A percentile compares a stretch with the other conserved stretches of the same genome.
These are phyloP conservation scores for Hexactinellida sp. DNA, from an alignment of 37 sponge, comb jelly and placozoan genomes.

Conservation along the genomic window DNA sequence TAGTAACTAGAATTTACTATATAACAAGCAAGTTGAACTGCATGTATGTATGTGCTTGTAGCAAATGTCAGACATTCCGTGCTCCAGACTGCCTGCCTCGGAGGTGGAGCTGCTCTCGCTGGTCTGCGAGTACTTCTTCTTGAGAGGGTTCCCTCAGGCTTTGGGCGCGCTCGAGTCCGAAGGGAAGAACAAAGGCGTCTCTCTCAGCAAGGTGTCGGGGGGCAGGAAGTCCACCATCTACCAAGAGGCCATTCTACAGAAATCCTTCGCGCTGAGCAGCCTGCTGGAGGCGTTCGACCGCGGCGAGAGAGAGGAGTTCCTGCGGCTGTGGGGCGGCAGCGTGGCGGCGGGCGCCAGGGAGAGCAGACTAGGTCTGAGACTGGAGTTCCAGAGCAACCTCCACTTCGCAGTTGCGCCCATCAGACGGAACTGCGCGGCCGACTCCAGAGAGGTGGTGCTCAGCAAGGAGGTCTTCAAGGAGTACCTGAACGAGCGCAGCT, in stretches of 20 bases:
- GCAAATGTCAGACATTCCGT: neutral
- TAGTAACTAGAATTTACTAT: too few species aligned
- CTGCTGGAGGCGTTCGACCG: neutral
- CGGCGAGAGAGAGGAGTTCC: neutral
- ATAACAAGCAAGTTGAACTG: too few species aligned
- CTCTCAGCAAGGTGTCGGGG: neutral
- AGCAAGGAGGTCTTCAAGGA: slow-evolving; percentile 37
- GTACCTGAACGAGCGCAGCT: slow-evolving; percentile 45
- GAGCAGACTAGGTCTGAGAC: neutral
- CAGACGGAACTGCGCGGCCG: neutral
- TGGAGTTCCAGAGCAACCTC: neutral
- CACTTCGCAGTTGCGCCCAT: neutral
- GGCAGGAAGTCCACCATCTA: neutral
- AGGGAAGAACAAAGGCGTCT: neutral
- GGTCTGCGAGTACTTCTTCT: neutral
- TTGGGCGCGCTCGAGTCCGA: neutral
- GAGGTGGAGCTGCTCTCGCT: slow-evolving; percentile 9
- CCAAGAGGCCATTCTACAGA: neutral
- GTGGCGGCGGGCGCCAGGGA: neutral
- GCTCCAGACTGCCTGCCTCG: neutral
- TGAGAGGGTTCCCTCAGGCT: neutral
- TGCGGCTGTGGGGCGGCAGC: neutral
- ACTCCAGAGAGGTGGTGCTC: neutral
- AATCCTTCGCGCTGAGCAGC: neutral
- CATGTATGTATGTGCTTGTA: neutral